Evolutionary conservation across 2,888 invertebrate genomes (phyloP).

Genomic region (Hypomecis atomaria): DNA sequence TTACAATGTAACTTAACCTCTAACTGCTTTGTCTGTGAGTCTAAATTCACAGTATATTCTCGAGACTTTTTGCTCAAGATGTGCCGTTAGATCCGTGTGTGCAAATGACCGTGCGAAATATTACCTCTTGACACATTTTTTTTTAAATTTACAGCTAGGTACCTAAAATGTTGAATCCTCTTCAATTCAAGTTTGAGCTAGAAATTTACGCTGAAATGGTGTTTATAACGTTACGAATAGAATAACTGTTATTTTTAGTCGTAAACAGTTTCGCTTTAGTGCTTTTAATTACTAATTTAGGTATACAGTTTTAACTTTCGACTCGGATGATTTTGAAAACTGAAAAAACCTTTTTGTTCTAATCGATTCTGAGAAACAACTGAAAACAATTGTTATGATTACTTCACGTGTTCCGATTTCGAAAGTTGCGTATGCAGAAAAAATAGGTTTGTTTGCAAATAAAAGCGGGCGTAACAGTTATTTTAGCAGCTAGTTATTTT

Average conservation of each 20-base stretch:
- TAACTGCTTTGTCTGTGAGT: slow-evolving; percentile 26
- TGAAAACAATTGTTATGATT: background rate
- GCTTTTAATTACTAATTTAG: slow-evolving; percentile 10
- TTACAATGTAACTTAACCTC: slow-evolving; percentile 12
- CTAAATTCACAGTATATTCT: slow-evolving; percentile 36
- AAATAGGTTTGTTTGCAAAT: slow-evolving; percentile 25
- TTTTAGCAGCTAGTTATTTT: slow-evolving; percentile 26
- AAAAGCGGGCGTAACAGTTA: slow-evolving; percentile 21
- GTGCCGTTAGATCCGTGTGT: slow-evolving; percentile 53
- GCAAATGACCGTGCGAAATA: slow-evolving; percentile 56
- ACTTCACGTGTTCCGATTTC: background rate
- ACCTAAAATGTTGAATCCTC: slow-evolving; percentile 44
- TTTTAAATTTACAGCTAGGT: slow-evolving; percentile 67
- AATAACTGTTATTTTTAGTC: slow-evolving; percentile 17
- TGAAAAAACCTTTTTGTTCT: background rate
- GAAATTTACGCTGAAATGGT: slow-evolving; percentile 20
- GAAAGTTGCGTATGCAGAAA: slow-evolving; percentile 5
- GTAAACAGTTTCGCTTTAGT: slow-evolving; percentile 12
- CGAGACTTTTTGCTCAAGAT: slow-evolving; percentile 56
- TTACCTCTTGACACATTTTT: slow-evolving; percentile 50
- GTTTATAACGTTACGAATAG: slow-evolving; percentile 13
- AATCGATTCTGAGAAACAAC: background rate
- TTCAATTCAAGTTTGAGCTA: slow-evolving; percentile 45
- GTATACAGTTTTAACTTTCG: slow-evolving; percentile 7
- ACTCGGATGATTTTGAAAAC: background rate